Conservation (phyloP, 2,888 invertebrate species). For the Eristalinus sepulchralis region DNA sequence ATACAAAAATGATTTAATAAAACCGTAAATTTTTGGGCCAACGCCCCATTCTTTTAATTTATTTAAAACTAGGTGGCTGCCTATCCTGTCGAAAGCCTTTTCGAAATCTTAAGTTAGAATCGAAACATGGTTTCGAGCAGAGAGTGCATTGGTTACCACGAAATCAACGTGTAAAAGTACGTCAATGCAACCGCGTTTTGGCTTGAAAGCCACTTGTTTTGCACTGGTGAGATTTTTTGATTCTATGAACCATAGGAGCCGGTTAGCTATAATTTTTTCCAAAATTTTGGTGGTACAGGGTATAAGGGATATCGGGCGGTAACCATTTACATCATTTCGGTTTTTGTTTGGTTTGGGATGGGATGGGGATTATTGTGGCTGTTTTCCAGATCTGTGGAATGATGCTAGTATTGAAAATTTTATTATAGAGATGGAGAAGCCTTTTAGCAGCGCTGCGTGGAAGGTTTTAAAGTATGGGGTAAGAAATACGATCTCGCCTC, state of each 20-base stretch:
- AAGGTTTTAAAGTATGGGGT: slow-evolving; percentile 24
- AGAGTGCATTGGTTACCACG: not conserved
- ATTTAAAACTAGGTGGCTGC: slow-evolving; percentile 24
- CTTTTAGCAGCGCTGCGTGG: not conserved
- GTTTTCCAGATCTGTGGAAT: slow-evolving; percentile 8
- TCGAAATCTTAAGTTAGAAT: slow-evolving; percentile 19
- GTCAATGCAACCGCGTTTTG: slow-evolving; percentile 41
- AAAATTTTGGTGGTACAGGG: slow-evolving; percentile 1
- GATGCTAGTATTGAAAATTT: not conserved
- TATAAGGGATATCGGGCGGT: slow-evolving; percentile 20
- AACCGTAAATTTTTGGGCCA: slow-evolving; percentile 18
- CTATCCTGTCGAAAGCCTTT: slow-evolving; percentile 45
- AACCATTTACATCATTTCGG: not conserved
- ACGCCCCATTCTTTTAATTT: slow-evolving; percentile 14
- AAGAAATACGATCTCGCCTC: slow-evolving; percentile 13
- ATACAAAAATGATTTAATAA: slow-evolving; percentile 11
- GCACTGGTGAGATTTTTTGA: slow-evolving; percentile 13
- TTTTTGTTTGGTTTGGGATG: not conserved
- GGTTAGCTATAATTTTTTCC: slow-evolving; percentile 7
- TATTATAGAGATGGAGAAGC: not conserved
- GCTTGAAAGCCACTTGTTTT: slow-evolving; percentile 50
- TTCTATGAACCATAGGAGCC: slow-evolving; percentile 5
- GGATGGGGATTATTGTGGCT: not conserved
- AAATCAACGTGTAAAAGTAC: slow-evolving; percentile 42
- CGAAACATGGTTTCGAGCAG: not conserved